Evolutionary conservation across 2,888 invertebrate genomes (phyloP), one percentile per base, ranked within the genome.

Genomic region (Ennomos erosarius): DNA sequence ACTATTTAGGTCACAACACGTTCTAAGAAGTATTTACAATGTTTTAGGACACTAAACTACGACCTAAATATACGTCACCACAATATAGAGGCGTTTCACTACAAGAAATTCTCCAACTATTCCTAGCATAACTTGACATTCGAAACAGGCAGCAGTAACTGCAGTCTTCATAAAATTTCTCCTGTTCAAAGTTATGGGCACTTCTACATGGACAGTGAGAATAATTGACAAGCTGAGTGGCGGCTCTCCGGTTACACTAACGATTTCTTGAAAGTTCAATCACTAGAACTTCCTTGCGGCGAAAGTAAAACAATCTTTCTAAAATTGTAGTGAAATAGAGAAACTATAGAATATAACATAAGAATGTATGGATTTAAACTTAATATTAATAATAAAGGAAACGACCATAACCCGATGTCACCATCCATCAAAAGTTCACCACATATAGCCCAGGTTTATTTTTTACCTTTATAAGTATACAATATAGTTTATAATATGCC

Each of bases 201-300:
- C 47, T 50, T 54, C 56, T 50, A 55, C 46, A 39, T 64, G 16
- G 46, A 45, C 39, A 52, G 13, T 10, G 43, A 58, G 26, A 38
- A 58, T 73, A 77, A 76, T 75, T 75, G 76, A 69, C 73, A 75
- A 54, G 59, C 51, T 62, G 67, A 71, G 60, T 62, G 62, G 67
- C 64, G 59, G 40, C 37, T 42, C 43, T 34, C 39, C 54, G 13
- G 73, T 71, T 64, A 67, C 67, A 65, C 73, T 71, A 76, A 76
- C 71, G 72, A 78, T 68, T 68, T 40, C 53, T 47, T 46, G 35
- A 50, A 46, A 56, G 45, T 52, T 45, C 39, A 35, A 50, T n/a
- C 4, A 26, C 10, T 39, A 26, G n/a, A 43, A 48, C 43, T 50
- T 51, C 12, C 36, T 10, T 13, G 37, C 10, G 34, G 58, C 52